A percentile compares a stretch with the other conserved stretches of the same genome.
These are phyloP conservation scores for Notothenia rossii DNA, from an alignment of 2,113 vertebrate genomes.

Conservation along the genomic window DNA sequence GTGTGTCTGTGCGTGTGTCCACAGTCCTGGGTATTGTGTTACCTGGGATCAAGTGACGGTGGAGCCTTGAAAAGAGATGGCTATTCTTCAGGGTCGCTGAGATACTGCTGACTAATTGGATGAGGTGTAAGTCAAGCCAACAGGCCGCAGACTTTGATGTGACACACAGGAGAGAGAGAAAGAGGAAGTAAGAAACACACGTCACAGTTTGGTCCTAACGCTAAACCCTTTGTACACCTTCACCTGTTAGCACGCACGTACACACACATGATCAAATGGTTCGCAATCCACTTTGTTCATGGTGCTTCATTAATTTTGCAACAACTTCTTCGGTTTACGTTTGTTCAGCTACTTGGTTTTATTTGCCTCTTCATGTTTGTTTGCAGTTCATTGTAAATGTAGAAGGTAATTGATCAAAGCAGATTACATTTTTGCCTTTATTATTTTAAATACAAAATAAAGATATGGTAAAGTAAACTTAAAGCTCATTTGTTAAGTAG, in stretches of 20 bases:
- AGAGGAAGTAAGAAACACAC: constrained; percentile 38
- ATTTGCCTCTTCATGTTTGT: constrained; percentile 67
- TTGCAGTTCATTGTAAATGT: constrained; percentile 63
- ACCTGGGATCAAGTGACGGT: constrained; percentile 90
- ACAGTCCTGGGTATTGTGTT: constrained; percentile 79
- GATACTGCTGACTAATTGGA: constrained; percentile 95
- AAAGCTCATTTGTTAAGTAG: not conserved
- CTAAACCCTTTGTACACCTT: constrained; percentile 53
- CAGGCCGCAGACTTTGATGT: constrained; percentile 91
- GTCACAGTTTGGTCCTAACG: constrained; percentile 60
- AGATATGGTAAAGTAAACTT: not conserved
- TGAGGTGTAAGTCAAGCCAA: constrained; percentile 94
- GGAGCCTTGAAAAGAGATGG: constrained; percentile 79
- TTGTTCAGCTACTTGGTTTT: constrained; percentile 73
- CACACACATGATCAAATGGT: too few relatives aligned
- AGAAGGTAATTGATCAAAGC: constrained; percentile 51
- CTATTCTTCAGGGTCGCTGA: constrained; percentile 87
- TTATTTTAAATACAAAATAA: not conserved
- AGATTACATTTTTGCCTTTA: not conserved
- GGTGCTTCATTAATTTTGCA: constrained; percentile 90
- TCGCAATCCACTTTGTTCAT: constrained; percentile 63
- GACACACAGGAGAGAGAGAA: constrained; percentile 73
- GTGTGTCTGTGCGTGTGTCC: constrained; percentile 16
- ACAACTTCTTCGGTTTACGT: constrained; percentile 85
- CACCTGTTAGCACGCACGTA: constrained; percentile 48